Base-by-base conservation (phyloP, 1,140 invertebrate genomes). In the Capitella teleta region DNA sequence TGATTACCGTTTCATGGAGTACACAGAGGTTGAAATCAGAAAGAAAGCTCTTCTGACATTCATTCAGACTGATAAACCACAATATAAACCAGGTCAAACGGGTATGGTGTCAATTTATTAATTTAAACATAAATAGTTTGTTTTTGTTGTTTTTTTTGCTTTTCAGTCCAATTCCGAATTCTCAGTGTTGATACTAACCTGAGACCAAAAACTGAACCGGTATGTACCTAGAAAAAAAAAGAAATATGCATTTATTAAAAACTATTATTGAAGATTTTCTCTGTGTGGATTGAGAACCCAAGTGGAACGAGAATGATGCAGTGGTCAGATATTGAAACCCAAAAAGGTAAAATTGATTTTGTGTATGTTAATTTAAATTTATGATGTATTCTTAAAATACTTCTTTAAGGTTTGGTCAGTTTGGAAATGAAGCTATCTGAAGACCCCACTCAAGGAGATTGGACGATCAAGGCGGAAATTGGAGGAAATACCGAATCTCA, bases 31-130 rank as follows among this genome's bases (percentile, higher is more conserved):
- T 25, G 10, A 2, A 5, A 28, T 45, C n/a, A 8, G 2, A 45
- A 21, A 5, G 8, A 2, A 18, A 18, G 28, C 21, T 47, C 44
- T 92, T 84, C 90, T 88, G 0, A 92, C 94, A 51, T 90, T 96
- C 58, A 85, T 97, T 57, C 91, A 95, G 71, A 83, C 88, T 47
- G 89, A 97, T 63, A 94, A 94, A 66, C 90, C 91, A 0, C 80
- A 94, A 0, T 97, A 96, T 61, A 94, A 85, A 79, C 91, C 94
- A 69, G 83, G 87, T 2, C 85, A 95, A 67, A 87, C 79, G 30
- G 82, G 84, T 85, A 41, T 19, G 28, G n/a, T n/a, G n/a, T n/a
- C n/a, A n/a, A n/a, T n/a, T n/a, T n/a, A n/a, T n/a, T n/a, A n/a
- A n/a, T n/a, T n/a, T n/a, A n/a, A n/a, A n/a, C 45, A 28, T 42